Evolutionary conservation across 2,888 invertebrate genomes (phyloP).

Genomic region (Caenorhabditis virilis): DNA sequence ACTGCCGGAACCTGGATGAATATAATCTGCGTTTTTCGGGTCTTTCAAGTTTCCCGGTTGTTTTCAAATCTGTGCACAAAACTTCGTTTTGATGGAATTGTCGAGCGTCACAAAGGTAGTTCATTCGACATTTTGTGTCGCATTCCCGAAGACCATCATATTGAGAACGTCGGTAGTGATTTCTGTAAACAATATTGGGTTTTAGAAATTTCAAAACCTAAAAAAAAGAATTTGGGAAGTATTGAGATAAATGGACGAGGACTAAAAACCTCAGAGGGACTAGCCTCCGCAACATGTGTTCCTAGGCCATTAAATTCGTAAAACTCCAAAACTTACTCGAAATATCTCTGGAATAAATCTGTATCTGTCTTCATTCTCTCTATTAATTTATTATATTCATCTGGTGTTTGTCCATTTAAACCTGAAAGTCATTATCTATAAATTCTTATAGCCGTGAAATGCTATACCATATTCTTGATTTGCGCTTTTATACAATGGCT

Average conservation of each 20-base stretch:
- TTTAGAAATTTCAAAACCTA: no score
- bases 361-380: conserved; percentile 86
- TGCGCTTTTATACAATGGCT: conserved; percentile 36
- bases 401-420: conserved; percentile 78
- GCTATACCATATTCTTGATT: conserved; percentile 45
- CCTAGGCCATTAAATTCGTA: neutral
- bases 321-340: conserved; percentile 67
- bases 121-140: conserved; percentile 83
- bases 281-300: no score
- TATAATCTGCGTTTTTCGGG: no score
- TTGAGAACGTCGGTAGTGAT: conserved; percentile 49
- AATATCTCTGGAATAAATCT: conserved; percentile 83
- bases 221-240: no score
- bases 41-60: no score
- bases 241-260: no score
- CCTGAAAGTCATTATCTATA: no score
- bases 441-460: no score
- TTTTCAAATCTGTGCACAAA: conserved; percentile 52
- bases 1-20: no score
- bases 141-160: conserved; percentile 72
- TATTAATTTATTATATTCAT: conserved; percentile 88
- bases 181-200: no score
- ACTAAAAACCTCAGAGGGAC: no score
- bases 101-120: conserved; percentile 78
- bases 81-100: conserved; percentile 68